Evolutionary conservation across 2,113 vertebrate species (phyloP), one percentile per base, ranked within the genome.

Genomic region (Recurvirostra avosetta): DNA sequence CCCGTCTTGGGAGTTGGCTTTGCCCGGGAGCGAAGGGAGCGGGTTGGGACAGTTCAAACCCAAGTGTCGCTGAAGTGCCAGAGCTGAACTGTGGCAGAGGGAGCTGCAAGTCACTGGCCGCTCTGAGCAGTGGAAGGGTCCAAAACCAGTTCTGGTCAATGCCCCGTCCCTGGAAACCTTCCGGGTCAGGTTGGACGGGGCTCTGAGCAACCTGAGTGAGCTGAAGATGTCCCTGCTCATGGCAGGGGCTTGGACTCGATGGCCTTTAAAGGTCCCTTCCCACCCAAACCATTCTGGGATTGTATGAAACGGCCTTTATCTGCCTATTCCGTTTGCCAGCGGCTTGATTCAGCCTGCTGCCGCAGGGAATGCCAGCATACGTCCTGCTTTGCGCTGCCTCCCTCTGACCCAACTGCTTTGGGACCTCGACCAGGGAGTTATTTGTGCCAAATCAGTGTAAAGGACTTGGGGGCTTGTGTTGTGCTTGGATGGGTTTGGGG

Each of bases 121-220:
- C 65, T 47, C 49, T 5, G 50, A 79, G 73, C 12, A 50, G 23
- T 4, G 16, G 30, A 41, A 53, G 5, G 58, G 13, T 65, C 58
- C n/a, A 26, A 16, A 62, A 41, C 0, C 6, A 3, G 1, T 49
- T 47, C 71, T 40, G 25, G 30, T 8, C 1, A 5, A 17, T 53
- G 30, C 41, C 16, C 17, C 66, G 19, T 62, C 32, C 71, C 66
- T 88, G 62, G 71, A 5, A 45, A 26, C 17, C 2, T 4, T 38
- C 38, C 12, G 29, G 34, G 45, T 2, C 11, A 20, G 17, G 66
- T 4, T 67, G 66, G 66, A 17, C 0, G 2, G 7, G 63, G 29
- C 5, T 80, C 59, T 21, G 68, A 90, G 73, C 22, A 38, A 1
- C 18, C 9, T 52, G 52, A 0, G 40, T 4, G 3, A 2, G 63